Base-by-base conservation (phyloP, 2,888 invertebrate species). In the Lamellibrachia columna region DNA sequence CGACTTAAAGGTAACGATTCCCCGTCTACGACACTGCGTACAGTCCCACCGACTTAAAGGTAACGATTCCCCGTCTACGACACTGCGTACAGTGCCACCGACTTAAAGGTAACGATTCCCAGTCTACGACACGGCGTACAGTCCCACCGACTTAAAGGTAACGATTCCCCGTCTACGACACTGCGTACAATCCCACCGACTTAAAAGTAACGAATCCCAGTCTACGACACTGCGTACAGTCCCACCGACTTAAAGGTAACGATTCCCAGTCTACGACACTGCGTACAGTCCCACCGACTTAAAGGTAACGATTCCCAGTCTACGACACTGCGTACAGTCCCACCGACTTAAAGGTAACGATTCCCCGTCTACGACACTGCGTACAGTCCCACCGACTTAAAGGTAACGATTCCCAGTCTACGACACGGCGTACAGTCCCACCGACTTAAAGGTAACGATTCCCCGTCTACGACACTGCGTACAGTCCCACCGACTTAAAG, bases 251-350 rank as follows among this genome's bases (percentile, higher is more conserved):
- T 40, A 40, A 40, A 40, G 40, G 53, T 75, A 91, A 8, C 92
- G 94, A 0, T 75, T 93, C 52, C 90, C 93, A 4, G 92, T 93
- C 52, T 90, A 93, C 4, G 91, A 93, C 7, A 53, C 52, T 1
- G 53, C n/a, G 0, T 93, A 93, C 40, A 53, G 55, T 9, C 94
- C 94, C 7, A 93, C 92, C 28, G 93, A 94, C n/a, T n/a, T 40
- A 40, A 40, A 1, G 0, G 40, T 40, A 40, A 40, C 40, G 40
- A 40, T 40, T 40, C 40, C 40, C 40, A 40, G 40, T 0, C 0
- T 40, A 0, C 40, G 40, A 40, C 0, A 40, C 40, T 40, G 40
- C 40, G 40, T 40, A 40, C 0, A 40, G 40, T 40, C 40, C 40
- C 40, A 40, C 40, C 40, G 40, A 40, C 40, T 40, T 40, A 40